Conservation (phyloP, 1,140 invertebrate genomes). For the Aphaenogaster ashmeadi region DNA sequence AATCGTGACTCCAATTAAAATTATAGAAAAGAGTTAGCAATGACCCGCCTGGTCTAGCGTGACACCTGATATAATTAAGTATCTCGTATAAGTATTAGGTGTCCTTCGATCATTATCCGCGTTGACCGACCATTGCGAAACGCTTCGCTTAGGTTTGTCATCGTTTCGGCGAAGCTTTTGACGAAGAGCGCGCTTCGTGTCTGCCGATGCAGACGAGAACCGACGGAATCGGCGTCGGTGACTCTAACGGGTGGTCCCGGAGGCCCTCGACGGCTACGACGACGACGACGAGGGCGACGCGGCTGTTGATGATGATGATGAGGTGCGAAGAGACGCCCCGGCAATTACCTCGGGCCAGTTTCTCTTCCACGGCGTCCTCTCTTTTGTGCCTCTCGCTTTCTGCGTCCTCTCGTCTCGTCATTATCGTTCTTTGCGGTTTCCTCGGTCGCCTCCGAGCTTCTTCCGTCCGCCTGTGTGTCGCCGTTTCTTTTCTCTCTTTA, state of each 20-base stretch:
- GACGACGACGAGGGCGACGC: slow-evolving; percentile 82
- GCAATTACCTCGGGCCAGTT: slow-evolving; percentile 84
- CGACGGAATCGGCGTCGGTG: slow-evolving; percentile 53
- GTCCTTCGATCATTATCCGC: slow-evolving; percentile 14
- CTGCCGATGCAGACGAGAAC: slow-evolving; percentile 34
- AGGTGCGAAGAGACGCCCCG: slow-evolving; percentile 87
- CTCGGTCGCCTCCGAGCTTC: slow-evolving; percentile 52
- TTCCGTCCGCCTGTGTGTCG: slow-evolving; percentile 1
- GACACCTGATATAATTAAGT: slow-evolving; percentile 6
- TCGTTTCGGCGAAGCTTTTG: slow-evolving; percentile 16
- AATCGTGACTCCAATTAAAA: not conserved
- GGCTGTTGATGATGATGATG: slow-evolving; percentile 87
- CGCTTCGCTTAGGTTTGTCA: slow-evolving; percentile 3
- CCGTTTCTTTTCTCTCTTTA: not conserved
- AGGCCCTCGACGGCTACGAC: slow-evolving; percentile 21
- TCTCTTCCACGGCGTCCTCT: slow-evolving; percentile 63
- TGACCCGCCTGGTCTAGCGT: not conserved
- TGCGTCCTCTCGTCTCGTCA: slow-evolving; percentile 74
- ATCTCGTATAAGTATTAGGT: not conserved
- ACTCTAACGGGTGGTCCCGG: slow-evolving; percentile 75
- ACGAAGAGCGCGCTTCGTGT: slow-evolving; percentile 7
- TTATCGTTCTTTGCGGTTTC: slow-evolving; percentile 78
- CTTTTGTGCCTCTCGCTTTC: slow-evolving; percentile 61
- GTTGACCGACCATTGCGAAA: not conserved
- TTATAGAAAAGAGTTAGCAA: not conserved